Percentiles rank a stretch among this genome's conserved stretches.
Conservation (phyloP, 2,888 invertebrate species). For the Lumbricus terrestris region DNA sequence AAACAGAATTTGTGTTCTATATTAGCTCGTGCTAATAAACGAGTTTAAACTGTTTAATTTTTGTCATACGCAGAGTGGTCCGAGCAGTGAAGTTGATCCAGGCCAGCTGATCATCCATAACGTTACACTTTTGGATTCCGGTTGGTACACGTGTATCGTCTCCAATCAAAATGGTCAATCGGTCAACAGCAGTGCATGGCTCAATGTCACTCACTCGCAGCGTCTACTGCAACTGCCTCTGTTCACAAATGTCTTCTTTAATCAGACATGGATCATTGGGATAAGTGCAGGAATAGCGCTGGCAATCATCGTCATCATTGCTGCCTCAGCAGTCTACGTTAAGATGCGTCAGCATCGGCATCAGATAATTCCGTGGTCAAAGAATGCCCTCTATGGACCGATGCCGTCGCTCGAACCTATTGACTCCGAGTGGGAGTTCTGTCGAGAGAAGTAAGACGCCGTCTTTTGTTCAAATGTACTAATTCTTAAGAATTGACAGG, state of each 20-base stretch:
- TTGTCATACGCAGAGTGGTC: not conserved
- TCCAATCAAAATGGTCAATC: constrained; percentile 11
- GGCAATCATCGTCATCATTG: not conserved
- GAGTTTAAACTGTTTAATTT: not conserved
- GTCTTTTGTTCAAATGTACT: no score
- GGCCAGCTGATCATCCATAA: constrained; percentile 13
- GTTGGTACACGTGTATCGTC: constrained; percentile 24
- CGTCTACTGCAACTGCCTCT: not conserved
- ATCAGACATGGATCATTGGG: not conserved
- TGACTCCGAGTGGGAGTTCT: constrained; percentile 20
- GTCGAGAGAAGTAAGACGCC: constrained; percentile 12
- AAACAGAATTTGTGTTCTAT: no score
- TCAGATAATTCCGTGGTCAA: constrained; percentile 55
- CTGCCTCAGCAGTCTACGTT: not conserved
- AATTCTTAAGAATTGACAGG: no score
- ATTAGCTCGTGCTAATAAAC: no score
- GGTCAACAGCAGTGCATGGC: constrained; percentile 14
- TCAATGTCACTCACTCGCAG: constrained; percentile 7
- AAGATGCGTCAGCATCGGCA: constrained; percentile 69
- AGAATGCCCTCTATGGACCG: constrained; percentile 58
- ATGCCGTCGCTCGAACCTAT: constrained; percentile 80
- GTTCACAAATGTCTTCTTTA: not conserved
- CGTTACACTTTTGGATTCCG: constrained; percentile 21
- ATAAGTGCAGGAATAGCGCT: not conserved
- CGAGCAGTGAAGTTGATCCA: not conserved